Evolutionary conservation across 64 coral and sea anemone genomes (phyloP).

Genomic region (Dendrophyllia cribrosa): DNA sequence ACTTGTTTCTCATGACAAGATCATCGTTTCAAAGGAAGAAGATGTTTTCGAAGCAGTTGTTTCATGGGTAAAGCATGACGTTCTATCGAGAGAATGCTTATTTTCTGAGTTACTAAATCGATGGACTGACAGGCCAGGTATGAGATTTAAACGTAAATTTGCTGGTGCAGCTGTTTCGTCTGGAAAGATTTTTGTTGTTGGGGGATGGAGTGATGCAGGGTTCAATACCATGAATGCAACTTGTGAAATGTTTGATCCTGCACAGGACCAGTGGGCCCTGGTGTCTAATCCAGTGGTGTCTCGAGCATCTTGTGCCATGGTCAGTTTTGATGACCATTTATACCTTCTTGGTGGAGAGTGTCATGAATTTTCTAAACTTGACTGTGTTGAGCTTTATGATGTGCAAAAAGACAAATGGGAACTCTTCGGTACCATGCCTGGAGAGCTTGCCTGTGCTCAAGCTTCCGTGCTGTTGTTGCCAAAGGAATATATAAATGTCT

Average conservation of each 20-base stretch:
- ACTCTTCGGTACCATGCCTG: neutral
- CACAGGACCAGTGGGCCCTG: conserved; percentile 1
- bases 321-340: conserved; percentile 17
- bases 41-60: conserved; percentile 24
- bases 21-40: conserved; percentile 26
- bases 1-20: neutral
- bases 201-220: neutral
- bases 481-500: too few species aligned
- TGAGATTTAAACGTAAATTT: neutral
- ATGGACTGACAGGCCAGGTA: neutral
- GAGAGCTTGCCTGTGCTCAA: neutral
- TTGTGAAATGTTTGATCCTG: conserved; percentile 49
- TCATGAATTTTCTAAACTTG: neutral
- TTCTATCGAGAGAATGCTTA: neutral
- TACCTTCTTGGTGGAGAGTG: conserved; percentile 54
- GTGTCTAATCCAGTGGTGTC: conserved; percentile 6
- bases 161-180: conserved; percentile 9
- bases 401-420: neutral
- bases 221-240: neutral
- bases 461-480: neutral
- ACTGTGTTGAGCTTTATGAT: neutral
- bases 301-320: conserved; percentile 42
- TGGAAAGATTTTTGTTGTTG: conserved; percentile 29
- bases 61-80: conserved; percentile 9
- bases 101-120: conserved; percentile 30